Evolutionary conservation across 1,140 invertebrate genomes (phyloP).

Genomic region (Ladona fulva): DNA sequence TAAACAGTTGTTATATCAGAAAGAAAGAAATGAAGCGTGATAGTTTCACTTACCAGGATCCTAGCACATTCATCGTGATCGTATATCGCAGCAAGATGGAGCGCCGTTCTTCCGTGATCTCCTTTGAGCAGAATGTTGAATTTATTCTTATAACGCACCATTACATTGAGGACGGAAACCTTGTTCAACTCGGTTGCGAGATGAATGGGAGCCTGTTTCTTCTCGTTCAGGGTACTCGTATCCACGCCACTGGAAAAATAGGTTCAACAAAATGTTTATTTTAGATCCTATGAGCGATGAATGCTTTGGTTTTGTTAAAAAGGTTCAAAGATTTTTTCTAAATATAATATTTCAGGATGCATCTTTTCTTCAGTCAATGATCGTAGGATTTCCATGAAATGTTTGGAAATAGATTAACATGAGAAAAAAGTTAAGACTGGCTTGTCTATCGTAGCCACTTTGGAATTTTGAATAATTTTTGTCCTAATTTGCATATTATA

Average conservation of each 20-base stretch:
- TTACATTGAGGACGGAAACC: slow-evolving; percentile 52
- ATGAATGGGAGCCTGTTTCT: slow-evolving; percentile 67
- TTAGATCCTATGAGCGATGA: neutral
- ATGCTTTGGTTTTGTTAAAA: neutral
- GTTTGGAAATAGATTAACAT: too few species aligned
- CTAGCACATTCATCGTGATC: slow-evolving; percentile 69
- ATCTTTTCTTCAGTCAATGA: too few species aligned
- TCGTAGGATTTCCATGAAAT: too few species aligned
- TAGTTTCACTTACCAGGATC: slow-evolving; percentile 54
- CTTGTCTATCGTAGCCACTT: too few species aligned
- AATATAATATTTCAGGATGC: too few species aligned
- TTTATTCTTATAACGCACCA: slow-evolving; percentile 53
- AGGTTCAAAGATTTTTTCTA: too few species aligned
- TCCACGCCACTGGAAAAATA: slow-evolving; percentile 54
- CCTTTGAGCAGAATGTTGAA: slow-evolving; percentile 63
- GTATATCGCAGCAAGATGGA: slow-evolving; percentile 72
- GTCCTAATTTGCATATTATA: too few species aligned
- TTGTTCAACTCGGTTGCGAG: slow-evolving; percentile 67
- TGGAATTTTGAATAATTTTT: too few species aligned
- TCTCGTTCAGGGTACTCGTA: slow-evolving; percentile 59
- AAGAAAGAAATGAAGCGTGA: neutral
- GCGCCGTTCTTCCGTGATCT: slow-evolving; percentile 66
- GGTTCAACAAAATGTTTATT: neutral
- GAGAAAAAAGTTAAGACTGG: too few species aligned
- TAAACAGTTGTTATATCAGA: too few species aligned